These are phyloP conservation scores for Puntigrus tetrazona DNA, from an alignment of 2,113 vertebrate species.

Conservation along the genomic window DNA sequence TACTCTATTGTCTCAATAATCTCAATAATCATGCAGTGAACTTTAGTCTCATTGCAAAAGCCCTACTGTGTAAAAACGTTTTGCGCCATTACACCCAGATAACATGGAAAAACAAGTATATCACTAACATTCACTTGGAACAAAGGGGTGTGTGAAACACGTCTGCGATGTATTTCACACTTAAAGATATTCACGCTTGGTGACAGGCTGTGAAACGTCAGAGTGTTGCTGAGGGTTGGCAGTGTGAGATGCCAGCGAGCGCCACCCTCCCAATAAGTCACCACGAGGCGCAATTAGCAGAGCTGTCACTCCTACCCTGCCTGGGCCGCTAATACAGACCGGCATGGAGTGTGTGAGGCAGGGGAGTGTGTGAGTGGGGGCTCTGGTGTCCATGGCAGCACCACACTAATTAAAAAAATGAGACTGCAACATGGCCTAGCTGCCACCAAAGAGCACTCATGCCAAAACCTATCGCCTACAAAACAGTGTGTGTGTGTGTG, in stretches of 20 bases:
- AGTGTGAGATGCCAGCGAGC: constrained; percentile 73
- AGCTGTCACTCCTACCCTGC: constrained; percentile 83
- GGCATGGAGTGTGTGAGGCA: constrained; percentile 68
- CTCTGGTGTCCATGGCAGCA: constrained; percentile 66
- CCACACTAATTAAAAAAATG: constrained; percentile 74
- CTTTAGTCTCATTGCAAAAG: background rate
- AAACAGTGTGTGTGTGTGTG: background rate
- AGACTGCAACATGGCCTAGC: constrained; percentile 50
- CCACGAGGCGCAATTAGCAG: constrained; percentile 87
- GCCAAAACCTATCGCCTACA: constrained; percentile 41
- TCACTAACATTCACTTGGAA: constrained; percentile 7
- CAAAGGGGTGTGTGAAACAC: background rate
- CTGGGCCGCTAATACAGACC: constrained; percentile 88
- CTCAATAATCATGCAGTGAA: background rate
- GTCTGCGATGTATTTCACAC: constrained; percentile 1
- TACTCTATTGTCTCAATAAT: no score
- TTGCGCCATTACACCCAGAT: background rate
- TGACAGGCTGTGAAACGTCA: constrained; percentile 66
- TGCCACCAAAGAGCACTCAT: constrained; percentile 44
- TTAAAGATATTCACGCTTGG: constrained; percentile 49
- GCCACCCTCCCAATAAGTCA: constrained; percentile 78
- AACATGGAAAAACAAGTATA: background rate
- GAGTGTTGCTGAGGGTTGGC: constrained; percentile 50
- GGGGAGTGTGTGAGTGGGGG: background rate
- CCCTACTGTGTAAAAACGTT: background rate